A percentile compares a stretch with the other conserved stretches of the same genome.
Conservation (phyloP, 2,888 invertebrate species). For the Drosophila falleni region DNA sequence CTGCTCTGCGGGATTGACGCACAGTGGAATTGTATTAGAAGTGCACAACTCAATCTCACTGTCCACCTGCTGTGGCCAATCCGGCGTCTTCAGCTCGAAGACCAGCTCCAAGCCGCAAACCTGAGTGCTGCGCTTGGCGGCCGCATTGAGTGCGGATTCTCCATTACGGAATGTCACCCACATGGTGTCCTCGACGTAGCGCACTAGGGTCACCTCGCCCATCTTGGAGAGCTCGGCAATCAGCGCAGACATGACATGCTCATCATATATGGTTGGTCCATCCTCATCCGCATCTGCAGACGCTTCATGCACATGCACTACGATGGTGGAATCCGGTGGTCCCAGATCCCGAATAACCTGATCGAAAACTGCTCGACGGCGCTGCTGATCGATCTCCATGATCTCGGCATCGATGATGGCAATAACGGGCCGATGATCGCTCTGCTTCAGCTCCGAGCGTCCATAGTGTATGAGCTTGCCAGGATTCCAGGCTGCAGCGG, state of each 20-base stretch:
- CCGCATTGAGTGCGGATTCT: constrained; percentile 93
- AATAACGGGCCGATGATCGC: constrained; percentile 98
- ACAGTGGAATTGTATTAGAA: constrained; percentile 93
- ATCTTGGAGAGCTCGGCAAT: constrained; percentile 93
- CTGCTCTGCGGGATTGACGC: constrained; percentile 84
- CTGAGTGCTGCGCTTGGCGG: constrained; percentile 87
- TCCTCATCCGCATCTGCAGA: constrained; percentile 86
- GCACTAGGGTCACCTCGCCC: constrained; percentile 95
- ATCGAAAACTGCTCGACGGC: constrained; percentile 90
- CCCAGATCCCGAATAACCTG: constrained; percentile 95
- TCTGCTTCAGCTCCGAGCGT: constrained; percentile 96
- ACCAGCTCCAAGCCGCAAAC: constrained; percentile 89
- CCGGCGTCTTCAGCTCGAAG: constrained; percentile 92
- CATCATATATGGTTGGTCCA: constrained; percentile 90
- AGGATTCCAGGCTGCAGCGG: constrained; percentile 88
- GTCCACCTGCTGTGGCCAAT: constrained; percentile 93
- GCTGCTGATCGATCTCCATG: constrained; percentile 91
- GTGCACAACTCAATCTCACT: constrained; percentile 94
- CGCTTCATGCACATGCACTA: constrained; percentile 89
- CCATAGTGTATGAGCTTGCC: constrained; percentile 96
- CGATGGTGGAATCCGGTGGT: constrained; percentile 97
- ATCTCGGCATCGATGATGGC: constrained; percentile 96
- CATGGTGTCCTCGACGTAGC: constrained; percentile 95
- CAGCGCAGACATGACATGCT: constrained; percentile 91
- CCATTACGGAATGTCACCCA: constrained; percentile 97